A percentile compares a stretch with the other conserved stretches of the same genome.
These are phyloP conservation scores for Ptilodon capucinus DNA, from an alignment of 2,888 invertebrate genomes.

Conservation along the genomic window DNA sequence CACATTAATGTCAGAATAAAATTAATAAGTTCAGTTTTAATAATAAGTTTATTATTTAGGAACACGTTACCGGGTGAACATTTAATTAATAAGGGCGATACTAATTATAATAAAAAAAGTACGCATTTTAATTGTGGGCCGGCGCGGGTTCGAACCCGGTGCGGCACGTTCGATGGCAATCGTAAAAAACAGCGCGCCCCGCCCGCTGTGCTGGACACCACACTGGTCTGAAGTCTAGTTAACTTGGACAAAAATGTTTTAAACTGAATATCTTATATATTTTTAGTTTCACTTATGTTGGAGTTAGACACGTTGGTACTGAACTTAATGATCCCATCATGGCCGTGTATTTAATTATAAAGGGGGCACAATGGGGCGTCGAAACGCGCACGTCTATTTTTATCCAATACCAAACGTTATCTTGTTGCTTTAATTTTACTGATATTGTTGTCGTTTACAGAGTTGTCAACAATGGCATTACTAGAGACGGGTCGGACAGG, in stretches of 20 bases:
- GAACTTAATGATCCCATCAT: too few species aligned
- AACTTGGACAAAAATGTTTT: slow-evolving; percentile 6
- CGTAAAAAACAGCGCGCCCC: slow-evolving; percentile 55
- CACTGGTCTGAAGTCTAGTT: slow-evolving; percentile 6
- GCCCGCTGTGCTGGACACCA: slow-evolving; percentile 27
- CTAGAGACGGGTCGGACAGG: too few species aligned
- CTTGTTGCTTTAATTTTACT: too few species aligned
- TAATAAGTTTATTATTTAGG: slow-evolving; percentile 17
- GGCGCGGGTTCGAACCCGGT: slow-evolving; percentile 31
- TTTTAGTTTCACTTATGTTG: too few species aligned
- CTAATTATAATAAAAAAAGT: slow-evolving; percentile 65
- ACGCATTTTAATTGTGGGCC: slow-evolving; percentile 56
- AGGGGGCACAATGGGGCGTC: too few species aligned
- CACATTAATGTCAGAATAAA: slow-evolving; percentile 7
- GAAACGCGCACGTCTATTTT: too few species aligned
- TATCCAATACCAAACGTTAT: too few species aligned
- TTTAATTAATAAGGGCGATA: slow-evolving; percentile 66
- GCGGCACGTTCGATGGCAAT: slow-evolving; percentile 63
- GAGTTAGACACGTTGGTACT: too few species aligned
- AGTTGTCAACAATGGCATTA: too few species aligned
- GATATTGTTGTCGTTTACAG: too few species aligned
- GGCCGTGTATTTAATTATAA: too few species aligned
- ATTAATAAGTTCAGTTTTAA: slow-evolving; percentile 8
- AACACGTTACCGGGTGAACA: slow-evolving; percentile 30
- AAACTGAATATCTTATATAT: too few species aligned